Conservation (phyloP, 2,888 invertebrate genomes). For the Onchidella celtica region DNA sequence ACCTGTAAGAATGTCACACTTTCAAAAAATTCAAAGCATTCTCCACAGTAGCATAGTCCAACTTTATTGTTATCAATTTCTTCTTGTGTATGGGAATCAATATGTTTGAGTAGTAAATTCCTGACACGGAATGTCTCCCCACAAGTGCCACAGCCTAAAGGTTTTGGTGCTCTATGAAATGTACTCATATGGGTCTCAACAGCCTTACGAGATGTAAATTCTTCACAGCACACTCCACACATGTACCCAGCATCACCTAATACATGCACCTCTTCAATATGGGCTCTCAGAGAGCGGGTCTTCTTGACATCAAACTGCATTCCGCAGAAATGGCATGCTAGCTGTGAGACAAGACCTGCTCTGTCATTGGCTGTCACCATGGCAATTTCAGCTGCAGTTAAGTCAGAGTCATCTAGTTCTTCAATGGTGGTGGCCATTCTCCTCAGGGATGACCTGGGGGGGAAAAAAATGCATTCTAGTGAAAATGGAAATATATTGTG, state of each 20-base stretch:
- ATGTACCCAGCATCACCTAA: slow-evolving; percentile 48
- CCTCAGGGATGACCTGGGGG: background rate
- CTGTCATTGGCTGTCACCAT: slow-evolving; percentile 47
- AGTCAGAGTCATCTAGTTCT: slow-evolving; percentile 34
- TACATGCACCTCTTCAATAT: slow-evolving; percentile 51
- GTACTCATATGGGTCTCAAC: slow-evolving; percentile 52
- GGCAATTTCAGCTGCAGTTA: slow-evolving; percentile 41
- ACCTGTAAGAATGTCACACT: slow-evolving; percentile 41
- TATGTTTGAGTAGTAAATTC: slow-evolving; percentile 43
- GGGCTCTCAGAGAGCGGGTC: slow-evolving; percentile 45
- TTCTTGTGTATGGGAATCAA: slow-evolving; percentile 43
- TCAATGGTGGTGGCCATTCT: slow-evolving; percentile 33
- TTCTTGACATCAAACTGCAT: slow-evolving; percentile 50
- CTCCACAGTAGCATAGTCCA: slow-evolving; percentile 47
- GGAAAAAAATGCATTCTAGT: background rate
- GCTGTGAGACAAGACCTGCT: slow-evolving; percentile 44
- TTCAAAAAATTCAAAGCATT: slow-evolving; percentile 51
- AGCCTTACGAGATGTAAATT: slow-evolving; percentile 50
- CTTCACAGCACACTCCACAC: slow-evolving; percentile 51
- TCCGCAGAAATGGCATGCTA: slow-evolving; percentile 51
- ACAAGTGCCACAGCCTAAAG: slow-evolving; percentile 48
- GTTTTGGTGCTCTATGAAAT: slow-evolving; percentile 47
- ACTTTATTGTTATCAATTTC: slow-evolving; percentile 43
- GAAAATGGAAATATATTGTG: background rate
- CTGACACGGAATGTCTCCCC: slow-evolving; percentile 48